Base-by-base conservation (phyloP, 2,797 vertebrate species). In the Philypnodon macrostomus region DNA sequence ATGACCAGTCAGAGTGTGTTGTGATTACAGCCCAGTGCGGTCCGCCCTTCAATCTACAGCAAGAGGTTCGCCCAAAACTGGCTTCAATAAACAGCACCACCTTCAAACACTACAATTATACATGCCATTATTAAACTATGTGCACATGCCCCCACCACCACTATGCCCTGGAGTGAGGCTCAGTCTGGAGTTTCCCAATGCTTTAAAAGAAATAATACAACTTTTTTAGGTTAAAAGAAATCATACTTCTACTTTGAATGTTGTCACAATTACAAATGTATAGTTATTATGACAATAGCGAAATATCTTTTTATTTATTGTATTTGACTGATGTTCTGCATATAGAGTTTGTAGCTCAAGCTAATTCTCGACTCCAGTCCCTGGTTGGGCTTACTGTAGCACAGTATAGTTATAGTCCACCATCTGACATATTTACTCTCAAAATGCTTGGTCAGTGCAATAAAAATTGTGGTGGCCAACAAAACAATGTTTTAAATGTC, bases 11-110 rank as follows among this genome's bases (percentile, higher is more conserved):
- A 19, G 13, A 50, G 29, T 1, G 14, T 31, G 36, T 64, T 48
- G 42, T 67, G 62, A 73, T 57, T 39, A 47, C 17, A 55, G 40
- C 23, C 37, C 46, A 59, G 27, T 40, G 36, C 52, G 47, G 51
- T 57, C 59, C 63, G 49, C 47, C 61, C 61, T 49, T 52, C 15
- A 58, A 44, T 19, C 51, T 53, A 42, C 47, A 72, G 52, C 45
- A 36, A 47, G 51, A 48, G 53, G 45, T 11, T 51, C 2, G 35
- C 27, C n/a, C 44, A 8, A 49, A 59, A 13, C 11, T 13, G 29
- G 18, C 38, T 44, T 49, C 7, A 52, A 42, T 36, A 47, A 55
- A 47, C 26, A 29, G 5, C 58, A 47, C 41, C 35, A 32, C 40
- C 13, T 40, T 35, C 14, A 66, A n/a, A 47, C 34, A 24, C 65